Evolutionary conservation across 2,888 invertebrate species (phyloP), one percentile per base, ranked within the genome.

Genomic region (Pollenia angustigena): DNA sequence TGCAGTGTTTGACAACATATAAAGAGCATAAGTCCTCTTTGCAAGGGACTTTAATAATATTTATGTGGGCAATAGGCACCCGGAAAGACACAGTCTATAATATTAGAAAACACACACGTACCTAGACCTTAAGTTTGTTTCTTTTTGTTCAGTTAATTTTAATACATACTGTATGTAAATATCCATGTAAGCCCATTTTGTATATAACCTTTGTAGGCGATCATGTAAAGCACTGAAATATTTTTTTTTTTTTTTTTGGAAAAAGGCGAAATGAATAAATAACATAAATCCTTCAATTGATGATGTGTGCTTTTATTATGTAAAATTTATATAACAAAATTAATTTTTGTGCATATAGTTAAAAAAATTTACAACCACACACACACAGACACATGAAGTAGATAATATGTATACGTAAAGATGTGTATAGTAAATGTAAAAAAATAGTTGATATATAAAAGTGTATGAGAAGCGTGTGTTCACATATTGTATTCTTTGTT

Each of bases 261-360:
- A 60, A 58, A 58, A 32, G 32, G 11, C 1, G 8, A 46, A 56
- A 56, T 44, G 44, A 71, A 44, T 42, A 71, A 18, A 44, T 56
- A 71, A 56, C 18, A 56, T 48, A n/a, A 46, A 46, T 74, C n/a
- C 46, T 23, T 74, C 58, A 58, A 60, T 74, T 46, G 46, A 48
- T 74, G 60, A 56, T 60, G 48, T 48, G 16, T 74, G 16, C 48
- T 58, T 58, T 60, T 74, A 46, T 60, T 16, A 48, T 50, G 11
- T 60, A 74, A 60, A 74, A 60, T 40, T 46, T 32, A 60, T 48
- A 44, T 58, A 52, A 71, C n/a, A 68, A 68, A 68, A 68, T 50
- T 3, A 44, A 44, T 10, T 40, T 40, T 40, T 46, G 44, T 46
- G 23, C 18, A 32, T 16, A 58, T 50, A 14, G 12, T 14, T 12